Base-by-base conservation (phyloP, 1,140 invertebrate species). In the Aethina tumida region DNA sequence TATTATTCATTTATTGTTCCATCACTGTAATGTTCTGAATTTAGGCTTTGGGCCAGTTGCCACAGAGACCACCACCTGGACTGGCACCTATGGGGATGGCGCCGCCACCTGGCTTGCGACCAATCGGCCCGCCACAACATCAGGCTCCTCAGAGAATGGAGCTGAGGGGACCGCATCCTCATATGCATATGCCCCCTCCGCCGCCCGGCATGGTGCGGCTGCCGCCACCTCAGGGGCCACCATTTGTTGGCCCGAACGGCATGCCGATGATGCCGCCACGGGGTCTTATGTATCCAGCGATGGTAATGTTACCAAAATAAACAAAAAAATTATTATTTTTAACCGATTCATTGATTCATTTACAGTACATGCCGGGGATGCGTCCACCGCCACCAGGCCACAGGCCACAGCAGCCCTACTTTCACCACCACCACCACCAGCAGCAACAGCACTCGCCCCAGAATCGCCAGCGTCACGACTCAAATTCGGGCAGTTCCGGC, bases 221-320 rank as follows among this genome's bases (percentile, higher is more conserved):
- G 47, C 35, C 46, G 10, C 43, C 38, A n/a, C 47, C 37, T 7
- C 45, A 45, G n/a, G n/a, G n/a, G 32, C 41, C 35, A 4, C 41
- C 40, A 18, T 35, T 47, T 13, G 42, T 52, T 40, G 39, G 39
- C 22, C 27, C 32, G 3, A 48, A 45, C 32, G 43, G 42, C 8
- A 37, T 32, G 5, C 34, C 34, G 3, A 35, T 15, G 20, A 35
- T 41, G 15, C 24, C 62, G 45, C 30, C 40, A 44, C 41, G 51
- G 33, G 65, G 65, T 28, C 43, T 59, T 14, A 55, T 56, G 41
- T 60, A 58, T 21, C 50, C 62, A 3, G 25, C 5, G 26, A 2
- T n/a, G 15, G 31, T 10, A 6, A 18, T 19, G 5, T 9, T n/a
- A 14, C 6, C 3, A 37, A 28, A 28, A 7, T 19, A 14, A 19